Evolutionary conservation across 1,140 invertebrate genomes (phyloP).

Genomic region (Pristionchus pacificus): DNA sequence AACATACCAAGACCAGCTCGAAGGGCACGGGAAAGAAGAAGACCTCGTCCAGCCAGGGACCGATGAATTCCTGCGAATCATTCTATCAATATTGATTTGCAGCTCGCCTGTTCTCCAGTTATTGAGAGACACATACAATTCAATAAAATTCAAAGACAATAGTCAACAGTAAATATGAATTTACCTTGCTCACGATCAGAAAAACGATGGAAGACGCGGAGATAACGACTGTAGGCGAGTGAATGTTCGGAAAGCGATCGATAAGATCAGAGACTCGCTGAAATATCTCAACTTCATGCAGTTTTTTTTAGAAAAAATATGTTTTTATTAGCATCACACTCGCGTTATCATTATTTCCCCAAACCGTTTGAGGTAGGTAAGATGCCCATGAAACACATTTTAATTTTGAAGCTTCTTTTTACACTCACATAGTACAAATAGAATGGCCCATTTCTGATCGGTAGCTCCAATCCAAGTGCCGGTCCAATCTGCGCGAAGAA

Average conservation of each 20-base stretch:
- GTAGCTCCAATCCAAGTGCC: conserved; percentile 46
- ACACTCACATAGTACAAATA: conserved; percentile 43
- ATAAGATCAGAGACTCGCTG: conserved; percentile 43
- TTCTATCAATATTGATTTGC: too few species aligned
- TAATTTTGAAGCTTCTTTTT: too few species aligned
- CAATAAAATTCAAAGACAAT: too few species aligned
- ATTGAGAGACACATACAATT: too few species aligned
- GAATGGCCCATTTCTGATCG: conserved; percentile 43
- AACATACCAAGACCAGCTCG: conserved; percentile 46
- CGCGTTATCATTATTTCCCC: too few species aligned
- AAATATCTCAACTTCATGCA: conserved; percentile 14
- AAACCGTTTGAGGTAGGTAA: background rate
- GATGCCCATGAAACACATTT: too few species aligned
- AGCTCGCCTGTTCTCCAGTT: too few species aligned
- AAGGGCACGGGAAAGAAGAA: conserved; percentile 53
- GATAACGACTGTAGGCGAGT: conserved; percentile 42
- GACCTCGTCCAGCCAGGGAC: conserved; percentile 45
- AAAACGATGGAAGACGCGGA: conserved; percentile 46
- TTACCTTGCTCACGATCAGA: conserved; percentile 41
- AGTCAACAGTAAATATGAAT: too few species aligned
- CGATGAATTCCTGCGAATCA: conserved; percentile 38
- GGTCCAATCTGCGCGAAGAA: conserved; percentile 54
- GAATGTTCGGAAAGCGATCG: conserved; percentile 32
- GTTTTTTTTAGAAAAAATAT: background rate
- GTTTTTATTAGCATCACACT: too few species aligned